Base-by-base conservation (phyloP, 2,888 invertebrate genomes). In the Boloria euphrosyne region DNA sequence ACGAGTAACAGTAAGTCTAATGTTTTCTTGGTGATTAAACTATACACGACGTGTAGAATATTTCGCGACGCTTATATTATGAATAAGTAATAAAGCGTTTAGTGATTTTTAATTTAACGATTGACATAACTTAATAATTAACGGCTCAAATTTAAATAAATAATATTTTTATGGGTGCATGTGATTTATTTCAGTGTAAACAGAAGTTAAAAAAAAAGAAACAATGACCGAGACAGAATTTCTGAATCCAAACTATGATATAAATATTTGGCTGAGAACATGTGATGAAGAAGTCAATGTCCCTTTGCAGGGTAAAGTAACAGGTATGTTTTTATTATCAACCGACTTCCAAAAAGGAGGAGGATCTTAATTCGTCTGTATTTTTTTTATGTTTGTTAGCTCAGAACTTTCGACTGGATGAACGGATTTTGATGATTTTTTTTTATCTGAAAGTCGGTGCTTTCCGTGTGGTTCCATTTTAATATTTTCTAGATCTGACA, bases 241-340 rank as follows among this genome's bases (percentile, higher is more conserved):
- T 3, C 22, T 22, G 22, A 22, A 22, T 3, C 22, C 22, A 22
- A 22, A 22, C 22, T 22, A 2, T 22, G 22, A 22, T 22, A 2
- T 22, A 22, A 22, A 22, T 22, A 3, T 22, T 22, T 22, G 22
- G 22, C 84, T 97, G 75, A 93, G 97, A 64, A 95, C 96, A 3
- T 97, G 97, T 74, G 94, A 95, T 70, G 81, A 95, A 67, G 97
- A 97, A 89, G 93, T 97, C 38, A 85, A 93, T 3, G 91, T 94
- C 70, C 97, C 97, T 0, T 84, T 97, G n/a, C 80, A 89, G 61
- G 97, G 96, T 6, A 83, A 85, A 63, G 79, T 94, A 1, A 93
- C 90, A 80, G 96, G 96, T 90, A 44, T 10, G 14, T 13, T 1
- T n/a, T n/a, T n/a, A n/a, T n/a, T n/a, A n/a, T n/a, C n/a, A n/a